Base-by-base conservation (phyloP, 2,113 vertebrate species). In the Heterochromis multidens region DNA sequence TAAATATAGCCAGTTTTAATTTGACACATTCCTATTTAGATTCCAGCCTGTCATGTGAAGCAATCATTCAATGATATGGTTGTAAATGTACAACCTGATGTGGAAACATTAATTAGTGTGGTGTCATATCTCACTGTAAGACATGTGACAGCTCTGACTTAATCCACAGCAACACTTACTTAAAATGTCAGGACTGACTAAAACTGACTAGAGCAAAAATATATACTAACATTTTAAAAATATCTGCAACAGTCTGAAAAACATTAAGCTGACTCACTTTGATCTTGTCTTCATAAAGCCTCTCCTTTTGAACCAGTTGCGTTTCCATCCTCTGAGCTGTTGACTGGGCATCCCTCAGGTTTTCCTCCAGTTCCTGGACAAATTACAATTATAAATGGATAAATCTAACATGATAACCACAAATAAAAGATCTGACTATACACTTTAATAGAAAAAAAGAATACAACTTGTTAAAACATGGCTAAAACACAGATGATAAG, bases 241-340 rank as follows among this genome's bases (percentile, higher is more conserved):
- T 74, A 54, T 54, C 46, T 33, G 13, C 70, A 74, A 54, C 43
- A 17, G 67, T 52, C 25, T 74, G 17, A 35, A 77, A 63, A 35
- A 61, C 35, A 59, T 52, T 23, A 67, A 11, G 19, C 1, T 23
- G n/a, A 7, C 82, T 16, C 56, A 99, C 99, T 97, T 99, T 98
- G 91, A 99, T 98, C 94, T 99, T 99, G 90, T 99, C 99, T 83
- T 99, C 98, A 82, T 96, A 99, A 90, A 98, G 97, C 92, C 98
- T 97, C 61, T 99, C 99, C 67, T 99, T 99, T 92, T 99, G 98
- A 86, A 98, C 97, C 91, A 99, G 96, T 77, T 99, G 98, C 80
- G 98, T 93, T 95, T 99, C 99, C 91, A 99, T 97, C 89, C 98
- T 96, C 85, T 99, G 98, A n/a, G 98, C 97, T 76, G 97, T 97